Conservation (phyloP, 2,888 invertebrate species). For the Pocota personata region DNA sequence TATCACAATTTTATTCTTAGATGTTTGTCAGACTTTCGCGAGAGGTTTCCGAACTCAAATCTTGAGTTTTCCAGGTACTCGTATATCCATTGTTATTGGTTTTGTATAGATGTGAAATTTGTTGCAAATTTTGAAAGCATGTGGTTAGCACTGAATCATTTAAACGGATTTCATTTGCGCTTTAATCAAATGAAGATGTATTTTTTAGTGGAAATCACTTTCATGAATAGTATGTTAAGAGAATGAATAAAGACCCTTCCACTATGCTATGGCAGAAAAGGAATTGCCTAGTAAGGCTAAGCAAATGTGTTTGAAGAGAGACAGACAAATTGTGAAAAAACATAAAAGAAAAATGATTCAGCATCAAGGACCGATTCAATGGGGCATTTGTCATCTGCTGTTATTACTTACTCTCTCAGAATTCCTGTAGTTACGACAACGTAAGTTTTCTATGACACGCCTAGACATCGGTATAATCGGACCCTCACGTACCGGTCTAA, state of each 20-base stretch:
- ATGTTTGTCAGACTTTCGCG: too few species aligned
- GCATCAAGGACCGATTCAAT: slow-evolving; percentile 29
- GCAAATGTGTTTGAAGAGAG: neutral
- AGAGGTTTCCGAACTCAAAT: too few species aligned
- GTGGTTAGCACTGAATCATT: neutral
- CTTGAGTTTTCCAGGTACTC: neutral
- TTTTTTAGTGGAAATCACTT: neutral
- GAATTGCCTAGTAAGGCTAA: neutral
- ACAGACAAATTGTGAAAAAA: slow-evolving; percentile 3
- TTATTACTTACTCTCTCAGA: neutral
- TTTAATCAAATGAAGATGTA: neutral
- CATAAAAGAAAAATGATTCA: neutral
- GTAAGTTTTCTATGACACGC: slow-evolving; percentile 57
- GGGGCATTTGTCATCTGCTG: neutral
- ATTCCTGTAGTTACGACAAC: slow-evolving; percentile 34
- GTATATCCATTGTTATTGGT: neutral
- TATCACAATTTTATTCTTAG: too few species aligned
- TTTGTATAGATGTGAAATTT: neutral
- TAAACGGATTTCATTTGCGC: neutral
- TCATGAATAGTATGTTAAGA: neutral
- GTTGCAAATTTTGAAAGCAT: neutral
- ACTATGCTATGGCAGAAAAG: too few species aligned
- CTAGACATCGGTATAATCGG: slow-evolving; percentile 73
- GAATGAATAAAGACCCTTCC: neutral
- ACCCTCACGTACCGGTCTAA: slow-evolving; percentile 76